Percentiles rank a stretch among this genome's conserved stretches.
These are phyloP conservation scores for Psittacula echo DNA, from an alignment of 2,797 vertebrate genomes.

Conservation along the genomic window DNA sequence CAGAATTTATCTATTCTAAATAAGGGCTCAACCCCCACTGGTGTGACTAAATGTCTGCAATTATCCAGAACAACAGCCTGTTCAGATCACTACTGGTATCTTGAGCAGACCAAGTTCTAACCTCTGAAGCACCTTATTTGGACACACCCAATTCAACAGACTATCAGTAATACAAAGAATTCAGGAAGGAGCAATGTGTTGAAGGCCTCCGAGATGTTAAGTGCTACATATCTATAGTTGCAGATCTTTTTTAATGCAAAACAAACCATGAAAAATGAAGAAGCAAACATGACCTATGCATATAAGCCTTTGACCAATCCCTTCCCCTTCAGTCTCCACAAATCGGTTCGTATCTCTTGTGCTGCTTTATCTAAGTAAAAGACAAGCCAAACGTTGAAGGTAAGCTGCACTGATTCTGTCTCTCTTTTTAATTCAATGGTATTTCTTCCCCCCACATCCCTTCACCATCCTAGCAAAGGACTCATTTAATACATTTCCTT, in stretches of 20 bases:
- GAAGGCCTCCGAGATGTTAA: neutral
- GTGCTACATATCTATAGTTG: neutral
- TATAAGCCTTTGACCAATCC: neutral
- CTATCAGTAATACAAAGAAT: neutral
- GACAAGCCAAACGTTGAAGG: neutral
- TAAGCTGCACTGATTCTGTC: neutral
- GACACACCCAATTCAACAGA: neutral
- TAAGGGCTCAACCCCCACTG: neutral
- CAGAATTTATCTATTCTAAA: neutral
- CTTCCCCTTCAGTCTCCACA: neutral
- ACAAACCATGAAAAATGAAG: neutral
- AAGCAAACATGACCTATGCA: neutral
- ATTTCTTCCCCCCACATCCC: neutral
- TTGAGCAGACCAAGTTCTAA: neutral
- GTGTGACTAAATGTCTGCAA: neutral
- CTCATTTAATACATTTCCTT: neutral
- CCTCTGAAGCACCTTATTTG: neutral
- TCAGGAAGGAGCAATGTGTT: neutral
- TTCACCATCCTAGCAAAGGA: neutral
- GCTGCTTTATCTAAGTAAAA: neutral
- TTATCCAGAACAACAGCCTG: neutral
- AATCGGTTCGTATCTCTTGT: neutral
- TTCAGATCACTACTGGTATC: neutral
- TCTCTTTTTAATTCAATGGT: neutral
- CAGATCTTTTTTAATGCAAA: neutral